Conservation (phyloP, 2,113 vertebrate species). For the Leucopsar rothschildi region DNA sequence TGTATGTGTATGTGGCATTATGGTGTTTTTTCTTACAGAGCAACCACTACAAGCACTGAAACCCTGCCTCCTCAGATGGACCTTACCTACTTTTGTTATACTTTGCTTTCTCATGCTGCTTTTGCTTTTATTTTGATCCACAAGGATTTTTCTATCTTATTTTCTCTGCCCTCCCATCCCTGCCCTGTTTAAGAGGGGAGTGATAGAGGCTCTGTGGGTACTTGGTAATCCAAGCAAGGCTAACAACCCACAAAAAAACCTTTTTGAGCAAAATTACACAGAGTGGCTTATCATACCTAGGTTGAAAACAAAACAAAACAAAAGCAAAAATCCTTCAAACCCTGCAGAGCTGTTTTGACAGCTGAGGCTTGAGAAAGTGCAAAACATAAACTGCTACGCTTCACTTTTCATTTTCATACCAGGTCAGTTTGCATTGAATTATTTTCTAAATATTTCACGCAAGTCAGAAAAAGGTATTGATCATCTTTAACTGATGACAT, state of each 20-base stretch:
- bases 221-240: neutral
- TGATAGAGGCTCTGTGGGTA: neutral
- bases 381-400: neutral
- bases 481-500: neutral
- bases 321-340: neutral
- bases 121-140: neutral
- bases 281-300: neutral
- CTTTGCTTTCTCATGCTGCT: neutral
- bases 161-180: neutral
- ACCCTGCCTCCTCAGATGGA: neutral
- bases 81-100: neutral
- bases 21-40: neutral
- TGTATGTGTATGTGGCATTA: no score
- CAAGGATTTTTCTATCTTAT: neutral
- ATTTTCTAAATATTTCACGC: neutral
- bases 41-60: neutral
- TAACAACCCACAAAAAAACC: neutral
- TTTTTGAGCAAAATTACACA: neutral
- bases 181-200: neutral
- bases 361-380: neutral
- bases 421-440: neutral
- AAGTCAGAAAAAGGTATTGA: conserved; percentile 16
- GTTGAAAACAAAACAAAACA: neutral
- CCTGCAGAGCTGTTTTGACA: neutral
- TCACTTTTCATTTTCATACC: neutral